Percentiles rank a stretch among this genome's conserved stretches.
Evolutionary conservation across 2,797 vertebrate genomes (phyloP).

Genomic region (Tolypeutes matacus): DNA sequence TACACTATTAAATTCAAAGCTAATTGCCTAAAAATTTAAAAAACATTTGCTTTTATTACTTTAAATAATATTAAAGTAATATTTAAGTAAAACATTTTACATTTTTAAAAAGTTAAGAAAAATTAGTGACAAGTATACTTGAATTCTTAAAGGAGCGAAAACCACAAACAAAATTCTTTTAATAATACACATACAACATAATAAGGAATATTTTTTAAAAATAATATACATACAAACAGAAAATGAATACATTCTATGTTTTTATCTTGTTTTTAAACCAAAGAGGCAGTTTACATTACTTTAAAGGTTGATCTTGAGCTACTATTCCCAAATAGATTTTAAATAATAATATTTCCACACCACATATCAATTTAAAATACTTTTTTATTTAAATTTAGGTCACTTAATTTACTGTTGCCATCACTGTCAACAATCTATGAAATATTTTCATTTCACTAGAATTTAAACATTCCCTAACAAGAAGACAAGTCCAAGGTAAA

Average conservation of each 20-base stretch:
- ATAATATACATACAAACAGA: neutral
- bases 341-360: neutral
- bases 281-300: neutral
- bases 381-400: neutral
- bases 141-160: neutral
- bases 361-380: neutral
- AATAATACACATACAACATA: neutral
- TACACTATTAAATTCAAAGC: neutral
- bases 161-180: constrained; percentile 35
- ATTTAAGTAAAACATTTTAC: constrained; percentile 1
- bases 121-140: constrained; percentile 28
- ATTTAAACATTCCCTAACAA: neutral
- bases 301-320: neutral
- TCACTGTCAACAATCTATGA: neutral
- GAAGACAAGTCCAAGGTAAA: neutral
- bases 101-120: too few species aligned
- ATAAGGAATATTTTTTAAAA: neutral
- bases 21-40: neutral
- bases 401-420: neutral
- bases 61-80: too few species aligned
- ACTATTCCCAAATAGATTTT: neutral
- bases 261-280: constrained; percentile 25
- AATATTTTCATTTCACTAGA: neutral
- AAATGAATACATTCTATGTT: neutral
- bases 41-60: neutral